Percentiles rank a stretch among this genome's conserved stretches.
These are phyloP conservation scores for Eupsittula cactorum DNA, from an alignment of 2,113 vertebrate species.

Conservation along the genomic window DNA sequence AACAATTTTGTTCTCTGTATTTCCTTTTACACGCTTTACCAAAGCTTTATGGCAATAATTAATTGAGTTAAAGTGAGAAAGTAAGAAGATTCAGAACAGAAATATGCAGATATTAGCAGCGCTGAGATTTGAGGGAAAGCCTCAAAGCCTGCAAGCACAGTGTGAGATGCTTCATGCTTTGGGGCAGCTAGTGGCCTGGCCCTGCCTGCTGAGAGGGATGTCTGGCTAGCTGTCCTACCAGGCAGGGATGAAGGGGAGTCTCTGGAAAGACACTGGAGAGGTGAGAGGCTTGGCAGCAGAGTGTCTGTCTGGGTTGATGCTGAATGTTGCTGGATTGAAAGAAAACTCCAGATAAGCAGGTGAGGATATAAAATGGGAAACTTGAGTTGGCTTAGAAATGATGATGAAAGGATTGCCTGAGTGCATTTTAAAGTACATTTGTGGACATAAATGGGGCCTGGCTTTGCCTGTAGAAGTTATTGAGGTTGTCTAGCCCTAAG, in stretches of 20 bases:
- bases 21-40: not conserved
- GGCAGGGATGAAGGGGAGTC: too few relatives aligned
- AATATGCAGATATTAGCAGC: not conserved
- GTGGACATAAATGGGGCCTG: not conserved
- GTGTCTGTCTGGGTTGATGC: not conserved
- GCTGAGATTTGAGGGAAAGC: not conserved
- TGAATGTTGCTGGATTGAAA: not conserved
- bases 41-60: not conserved
- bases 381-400: not conserved
- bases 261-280: not conserved
- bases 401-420: not conserved
- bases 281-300: not conserved
- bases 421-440: not conserved
- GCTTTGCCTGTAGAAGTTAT: not conserved
- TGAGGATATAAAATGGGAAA: not conserved
- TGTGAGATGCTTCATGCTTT: accelerated
- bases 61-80: not conserved
- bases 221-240: not conserved
- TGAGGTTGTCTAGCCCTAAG: not conserved
- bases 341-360: not conserved
- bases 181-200: not conserved
- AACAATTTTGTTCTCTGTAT: not conserved
- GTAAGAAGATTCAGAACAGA: not conserved
- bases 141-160: not conserved
- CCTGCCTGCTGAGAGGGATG: accelerated